A percentile compares a stretch with the other conserved stretches of the same genome.
These are phyloP conservation scores for Ptychoptera contaminata DNA, from an alignment of 2,888 invertebrate genomes.

Conservation along the genomic window DNA sequence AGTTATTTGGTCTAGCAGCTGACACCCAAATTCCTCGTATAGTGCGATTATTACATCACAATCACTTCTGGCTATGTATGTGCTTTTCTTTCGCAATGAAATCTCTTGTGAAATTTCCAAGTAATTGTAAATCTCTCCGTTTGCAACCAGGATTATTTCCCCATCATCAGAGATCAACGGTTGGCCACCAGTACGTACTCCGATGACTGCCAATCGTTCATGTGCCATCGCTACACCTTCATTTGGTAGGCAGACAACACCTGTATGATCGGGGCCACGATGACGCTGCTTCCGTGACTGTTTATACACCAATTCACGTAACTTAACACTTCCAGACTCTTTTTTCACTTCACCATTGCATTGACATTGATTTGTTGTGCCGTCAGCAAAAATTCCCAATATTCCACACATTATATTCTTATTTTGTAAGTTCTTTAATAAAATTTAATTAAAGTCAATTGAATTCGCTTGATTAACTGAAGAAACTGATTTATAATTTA, in stretches of 20 bases:
- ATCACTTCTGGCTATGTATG: conserved; percentile 26
- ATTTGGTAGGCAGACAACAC: conserved; percentile 17
- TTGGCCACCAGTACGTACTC: conserved; percentile 25
- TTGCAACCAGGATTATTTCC: conserved; percentile 23
- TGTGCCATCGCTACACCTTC: conserved; percentile 25
- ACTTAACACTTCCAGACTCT: conserved; percentile 13
- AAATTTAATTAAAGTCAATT: no score
- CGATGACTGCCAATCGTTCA: conserved; percentile 24
- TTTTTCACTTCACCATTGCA: no score
- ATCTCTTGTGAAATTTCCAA: conserved; percentile 23
- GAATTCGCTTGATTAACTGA: no score
- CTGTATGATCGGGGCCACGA: conserved; percentile 28
- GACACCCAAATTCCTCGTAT: conserved; percentile 22
- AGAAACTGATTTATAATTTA: no score
- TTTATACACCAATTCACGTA: conserved; percentile 25
- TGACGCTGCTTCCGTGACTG: conserved; percentile 27
- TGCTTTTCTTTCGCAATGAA: conserved; percentile 17
- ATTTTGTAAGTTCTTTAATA: no score
- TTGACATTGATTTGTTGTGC: no score
- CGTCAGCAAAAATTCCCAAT: no score
- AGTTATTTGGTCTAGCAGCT: conserved; percentile 22
- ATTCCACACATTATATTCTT: no score
- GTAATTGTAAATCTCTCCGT: conserved; percentile 30
- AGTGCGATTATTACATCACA: conserved; percentile 28
- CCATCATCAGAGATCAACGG: conserved; percentile 22